Evolutionary conservation across 2,113 vertebrate species (phyloP), one percentile per base, ranked within the genome.

Genomic region (Nibea albiflora): DNA sequence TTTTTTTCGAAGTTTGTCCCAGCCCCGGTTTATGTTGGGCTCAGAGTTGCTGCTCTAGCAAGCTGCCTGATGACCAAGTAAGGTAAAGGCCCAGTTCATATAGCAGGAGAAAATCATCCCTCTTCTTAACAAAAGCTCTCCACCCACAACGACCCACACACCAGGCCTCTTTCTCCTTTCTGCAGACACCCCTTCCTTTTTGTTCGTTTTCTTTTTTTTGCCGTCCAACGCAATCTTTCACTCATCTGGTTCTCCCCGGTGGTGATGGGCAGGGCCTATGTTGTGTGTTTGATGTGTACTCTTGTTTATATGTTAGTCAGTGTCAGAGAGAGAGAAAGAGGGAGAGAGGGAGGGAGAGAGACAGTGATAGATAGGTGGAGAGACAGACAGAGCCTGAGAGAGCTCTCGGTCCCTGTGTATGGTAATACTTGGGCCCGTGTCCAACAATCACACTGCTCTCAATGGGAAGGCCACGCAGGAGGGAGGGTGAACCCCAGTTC

Each of bases 61-160:
- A 81, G 83, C 84, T 68, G 88, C 77, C 87, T 64, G 85, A 92
- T 94, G 90, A 91, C 93, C 94, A 94, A 94, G 94, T 94, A 94
- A 94, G 93, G 94, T 90, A 94, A 93, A 93, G 90, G 83, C 63
- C 85, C 63, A 12, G 86, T 56, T 86, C 62, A 52, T 92, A 90
- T 87, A 86, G 87, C 83, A 81, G 80, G 66, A 81, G 64, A 89
- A 92, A 92, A 89, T 80, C 87, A 88, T 82, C 74, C 77, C 84
- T 85, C 84, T 85, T 83, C 81, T 79, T 70, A 92, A 93, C 85
- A 92, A 94, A 92, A 86, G 88, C 80, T 90, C 91, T 89, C 92
- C 92, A 92, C 91, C 92, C 93, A 90, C 90, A 89, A 54, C 3
- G 26, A 83, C 69, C 20, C 39, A 42, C 15, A 57, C 79, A 80